Conservation (phyloP, 2,113 vertebrate genomes). For the Erythrolamprus reginae region DNA sequence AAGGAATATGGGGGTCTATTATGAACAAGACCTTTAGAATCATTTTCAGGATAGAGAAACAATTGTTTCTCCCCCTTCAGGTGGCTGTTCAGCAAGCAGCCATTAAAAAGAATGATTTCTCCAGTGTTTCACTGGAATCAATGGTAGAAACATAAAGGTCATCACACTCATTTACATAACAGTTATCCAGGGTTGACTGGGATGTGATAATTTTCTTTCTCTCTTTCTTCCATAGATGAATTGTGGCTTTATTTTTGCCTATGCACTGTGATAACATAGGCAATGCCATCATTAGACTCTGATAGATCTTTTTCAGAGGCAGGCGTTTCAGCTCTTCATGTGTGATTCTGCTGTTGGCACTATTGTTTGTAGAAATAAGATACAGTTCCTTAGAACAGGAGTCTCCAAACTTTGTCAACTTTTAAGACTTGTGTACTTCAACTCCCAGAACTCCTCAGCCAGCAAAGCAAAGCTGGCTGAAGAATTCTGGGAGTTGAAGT, state of each 20-base stretch:
- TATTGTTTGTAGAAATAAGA: neutral
- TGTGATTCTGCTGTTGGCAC: neutral
- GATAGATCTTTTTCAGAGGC: neutral
- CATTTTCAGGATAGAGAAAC: neutral
- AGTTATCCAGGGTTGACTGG: neutral
- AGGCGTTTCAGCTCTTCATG: neutral
- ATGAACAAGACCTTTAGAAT: neutral
- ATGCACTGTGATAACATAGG: neutral
- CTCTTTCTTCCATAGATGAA: neutral
- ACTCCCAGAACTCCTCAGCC: too few species aligned
- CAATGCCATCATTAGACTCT: neutral
- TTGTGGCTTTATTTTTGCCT: constrained; percentile 3
- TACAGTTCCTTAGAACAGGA: neutral
- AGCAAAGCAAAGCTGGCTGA: too few species aligned
- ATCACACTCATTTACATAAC: neutral
- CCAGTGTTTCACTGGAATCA: neutral
- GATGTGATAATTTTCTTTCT: constrained; percentile 5
- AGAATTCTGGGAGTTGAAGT: too few species aligned
- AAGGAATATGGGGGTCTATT: neutral
- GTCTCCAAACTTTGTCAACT: too few species aligned
- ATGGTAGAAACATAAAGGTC: neutral
- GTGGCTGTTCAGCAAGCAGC: neutral
- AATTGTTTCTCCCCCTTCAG: neutral
- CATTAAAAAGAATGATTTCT: neutral
- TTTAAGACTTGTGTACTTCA: too few species aligned